Conservation (phyloP, 2,888 invertebrate genomes). For the Eristalis pertinax region DNA sequence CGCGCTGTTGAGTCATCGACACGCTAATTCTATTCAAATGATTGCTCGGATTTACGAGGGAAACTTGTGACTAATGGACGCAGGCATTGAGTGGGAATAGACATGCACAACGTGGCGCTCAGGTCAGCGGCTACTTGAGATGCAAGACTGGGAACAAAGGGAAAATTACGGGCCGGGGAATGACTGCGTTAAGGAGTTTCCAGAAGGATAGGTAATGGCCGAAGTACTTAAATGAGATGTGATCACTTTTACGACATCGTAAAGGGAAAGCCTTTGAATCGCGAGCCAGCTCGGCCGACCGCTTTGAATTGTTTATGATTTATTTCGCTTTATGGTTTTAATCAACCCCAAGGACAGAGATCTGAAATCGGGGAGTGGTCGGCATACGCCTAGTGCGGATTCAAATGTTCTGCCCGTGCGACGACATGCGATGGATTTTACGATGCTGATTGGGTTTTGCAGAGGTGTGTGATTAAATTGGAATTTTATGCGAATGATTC, state of each 20-base stretch:
- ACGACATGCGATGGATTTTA: background rate
- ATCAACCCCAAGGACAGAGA: background rate
- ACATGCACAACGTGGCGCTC: background rate
- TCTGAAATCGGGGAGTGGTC: background rate
- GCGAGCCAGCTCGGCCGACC: background rate
- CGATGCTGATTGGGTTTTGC: background rate
- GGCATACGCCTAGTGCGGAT: background rate
- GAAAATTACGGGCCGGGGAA: background rate
- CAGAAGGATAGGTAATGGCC: background rate
- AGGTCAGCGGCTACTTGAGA: background rate
- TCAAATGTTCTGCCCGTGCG: background rate
- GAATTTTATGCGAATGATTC: background rate
- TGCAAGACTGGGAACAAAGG: background rate
- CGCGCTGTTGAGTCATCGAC: background rate
- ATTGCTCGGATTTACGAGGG: background rate
- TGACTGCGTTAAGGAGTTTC: background rate
- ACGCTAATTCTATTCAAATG: background rate
- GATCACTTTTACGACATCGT: background rate
- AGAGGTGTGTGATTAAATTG: background rate
- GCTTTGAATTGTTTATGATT: background rate
- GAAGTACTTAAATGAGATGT: background rate
- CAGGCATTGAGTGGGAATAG: background rate
- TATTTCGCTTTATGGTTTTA: background rate
- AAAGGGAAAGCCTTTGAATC: background rate
- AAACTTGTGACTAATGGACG: background rate